Evolutionary conservation across 2,888 invertebrate genomes (phyloP), one percentile per base, ranked within the genome.

Genomic region (Conchocele bisecta): DNA sequence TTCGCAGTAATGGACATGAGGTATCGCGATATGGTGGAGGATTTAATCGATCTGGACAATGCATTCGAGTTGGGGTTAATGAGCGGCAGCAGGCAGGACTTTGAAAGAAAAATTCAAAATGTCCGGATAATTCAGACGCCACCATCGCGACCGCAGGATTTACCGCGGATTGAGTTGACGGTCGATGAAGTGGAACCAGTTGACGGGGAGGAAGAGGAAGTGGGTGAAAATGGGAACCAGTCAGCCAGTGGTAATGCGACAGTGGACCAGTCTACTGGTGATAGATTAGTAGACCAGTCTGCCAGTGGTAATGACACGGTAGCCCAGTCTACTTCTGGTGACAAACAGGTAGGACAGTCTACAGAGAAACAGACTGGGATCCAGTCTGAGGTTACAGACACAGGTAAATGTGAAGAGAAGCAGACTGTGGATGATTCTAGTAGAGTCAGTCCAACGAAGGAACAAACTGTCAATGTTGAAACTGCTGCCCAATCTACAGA

Each of bases 11-110:
- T 87, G 59, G 79, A 85, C 69, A 44, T 54, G 9, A 64, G 87
- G n/a, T 87, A 87, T 61, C 58, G 65, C 28, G 77, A 75, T 35
- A 79, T 86, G 79, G 79, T 76, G 17, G 70, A 82, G 11, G 78
- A 84, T 42, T 63, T 87, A 17, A 69, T 79, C n/a, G 75, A 75
- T 37, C 73, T 85, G 41, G 87, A 87, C 60, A 79, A 81, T 73
- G 71, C 83, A 22, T 83, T 79, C 69, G 79, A 79, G 51, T 53
- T 77, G 11, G 77, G 71, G 29, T 58, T 77, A 5, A 54, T 33
- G 9, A 44, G 50, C 29, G 77, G 67, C 2, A 64, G 64, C 29
- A 67, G 77, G 42, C 58, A 65, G 20, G 58, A 68, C 42, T 74
- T 74, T 74, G 77, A 77, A 50, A 57, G 68, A 26, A 68, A 60